A percentile compares a stretch with the other conserved stretches of the same genome.
phyloP scores from a whole-genome alignment of 1,140 invertebrate genomes.

The Pristionchus pacificus region DNA sequence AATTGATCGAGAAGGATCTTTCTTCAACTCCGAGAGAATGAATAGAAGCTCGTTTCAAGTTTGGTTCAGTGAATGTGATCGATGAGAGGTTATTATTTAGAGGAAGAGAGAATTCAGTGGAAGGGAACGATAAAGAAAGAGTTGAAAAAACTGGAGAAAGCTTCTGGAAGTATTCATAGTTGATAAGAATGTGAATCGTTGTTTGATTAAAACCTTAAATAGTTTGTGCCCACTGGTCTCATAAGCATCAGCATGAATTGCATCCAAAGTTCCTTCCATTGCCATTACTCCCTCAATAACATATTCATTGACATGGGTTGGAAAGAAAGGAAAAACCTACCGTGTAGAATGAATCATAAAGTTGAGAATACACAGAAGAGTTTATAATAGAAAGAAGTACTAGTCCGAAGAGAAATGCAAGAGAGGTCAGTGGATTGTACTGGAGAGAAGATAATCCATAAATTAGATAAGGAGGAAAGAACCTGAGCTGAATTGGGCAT shows the following conservation, averaged over 20 bases:
- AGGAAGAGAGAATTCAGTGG: no score
- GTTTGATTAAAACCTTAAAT: conserved; percentile 16
- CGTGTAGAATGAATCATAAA: conserved; percentile 19
- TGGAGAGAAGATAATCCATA: conserved; percentile 4
- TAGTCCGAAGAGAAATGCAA: conserved; percentile 28
- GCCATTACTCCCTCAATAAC: no score
- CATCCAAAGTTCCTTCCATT: conserved; percentile 19
- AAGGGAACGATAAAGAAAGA: no score
- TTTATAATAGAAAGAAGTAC: conserved; percentile 31
- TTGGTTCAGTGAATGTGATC: no score
- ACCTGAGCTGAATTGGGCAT: conserved; percentile 31
- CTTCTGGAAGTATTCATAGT: no score
- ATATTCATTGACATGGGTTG: no score
- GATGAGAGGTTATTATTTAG: no score
- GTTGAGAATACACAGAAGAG: conserved; percentile 25
- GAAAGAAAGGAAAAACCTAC: conserved; percentile 3
- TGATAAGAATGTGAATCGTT: background rate
- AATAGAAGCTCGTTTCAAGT: no score
- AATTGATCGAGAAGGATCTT: no score
- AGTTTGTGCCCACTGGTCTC: conserved; percentile 12
- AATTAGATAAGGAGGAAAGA: background rate
- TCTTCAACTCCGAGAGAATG: no score
- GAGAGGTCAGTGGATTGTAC: conserved; percentile 24
- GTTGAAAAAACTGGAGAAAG: no score
- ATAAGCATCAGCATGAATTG: conserved; percentile 13